These are phyloP conservation scores for Drosophila kanekoi DNA, from an alignment of 2,888 invertebrate genomes.

Conservation along the genomic window DNA sequence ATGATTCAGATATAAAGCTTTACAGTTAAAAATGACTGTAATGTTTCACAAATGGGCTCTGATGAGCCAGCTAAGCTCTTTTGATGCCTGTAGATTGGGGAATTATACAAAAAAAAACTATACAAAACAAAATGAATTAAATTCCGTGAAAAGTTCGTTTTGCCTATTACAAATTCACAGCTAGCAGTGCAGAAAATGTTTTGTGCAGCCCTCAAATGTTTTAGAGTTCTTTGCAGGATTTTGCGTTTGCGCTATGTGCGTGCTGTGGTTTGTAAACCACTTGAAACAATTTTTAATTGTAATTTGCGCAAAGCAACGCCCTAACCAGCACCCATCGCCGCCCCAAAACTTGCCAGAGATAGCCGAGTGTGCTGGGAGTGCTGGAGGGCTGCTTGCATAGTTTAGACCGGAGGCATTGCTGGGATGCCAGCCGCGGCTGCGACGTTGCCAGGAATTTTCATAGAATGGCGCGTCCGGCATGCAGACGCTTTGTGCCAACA, in stretches of 20 bases:
- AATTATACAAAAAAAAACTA: no score
- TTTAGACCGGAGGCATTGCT: slow-evolving; percentile 72
- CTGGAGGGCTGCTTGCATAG: slow-evolving; percentile 64
- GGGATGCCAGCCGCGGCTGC: slow-evolving; percentile 73
- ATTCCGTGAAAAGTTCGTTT: neutral
- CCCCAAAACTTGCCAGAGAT: slow-evolving; percentile 20
- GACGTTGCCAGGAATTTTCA: slow-evolving; percentile 75
- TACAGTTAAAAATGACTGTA: no score
- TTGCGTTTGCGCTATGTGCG: slow-evolving; percentile 49
- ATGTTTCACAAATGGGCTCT: no score
- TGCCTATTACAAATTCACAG: neutral
- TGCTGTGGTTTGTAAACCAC: slow-evolving; percentile 78
- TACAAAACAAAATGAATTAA: neutral
- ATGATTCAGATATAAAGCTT: no score
- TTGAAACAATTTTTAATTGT: slow-evolving; percentile 84
- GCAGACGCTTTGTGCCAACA: slow-evolving; percentile 70
- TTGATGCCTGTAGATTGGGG: neutral
- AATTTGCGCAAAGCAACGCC: slow-evolving; percentile 79
- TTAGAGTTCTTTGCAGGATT: slow-evolving; percentile 24
- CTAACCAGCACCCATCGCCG: slow-evolving; percentile 22
- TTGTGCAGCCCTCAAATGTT: slow-evolving; percentile 47
- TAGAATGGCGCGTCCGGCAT: slow-evolving; percentile 77
- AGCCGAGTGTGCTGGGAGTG: slow-evolving; percentile 17
- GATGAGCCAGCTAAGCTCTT: neutral
- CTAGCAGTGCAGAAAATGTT: slow-evolving; percentile 11